These are phyloP conservation scores for Clarias pachynema DNA, from an alignment of 2,797 vertebrate genomes.

Conservation along the genomic window DNA sequence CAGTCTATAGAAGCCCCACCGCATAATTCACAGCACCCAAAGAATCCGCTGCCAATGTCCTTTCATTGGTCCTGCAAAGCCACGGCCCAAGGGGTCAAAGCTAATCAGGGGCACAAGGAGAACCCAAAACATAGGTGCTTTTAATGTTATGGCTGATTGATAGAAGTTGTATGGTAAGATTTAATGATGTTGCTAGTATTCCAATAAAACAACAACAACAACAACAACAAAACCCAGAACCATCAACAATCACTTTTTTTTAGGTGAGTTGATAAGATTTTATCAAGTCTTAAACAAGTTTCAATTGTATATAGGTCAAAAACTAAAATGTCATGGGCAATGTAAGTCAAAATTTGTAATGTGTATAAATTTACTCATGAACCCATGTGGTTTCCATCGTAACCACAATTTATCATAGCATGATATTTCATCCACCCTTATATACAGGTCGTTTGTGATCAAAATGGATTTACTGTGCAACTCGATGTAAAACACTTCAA, in stretches of 20 bases:
- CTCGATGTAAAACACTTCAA: conserved; percentile 78
- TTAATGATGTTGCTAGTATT: background rate
- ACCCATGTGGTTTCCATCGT: background rate
- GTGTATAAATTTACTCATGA: background rate
- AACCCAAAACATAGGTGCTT: no score
- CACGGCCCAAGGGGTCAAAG: no score
- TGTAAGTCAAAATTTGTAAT: background rate
- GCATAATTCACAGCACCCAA: no score
- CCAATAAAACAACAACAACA: background rate
- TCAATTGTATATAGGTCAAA: background rate
- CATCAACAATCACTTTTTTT: background rate
- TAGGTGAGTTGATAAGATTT: background rate
- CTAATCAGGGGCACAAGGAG: no score
- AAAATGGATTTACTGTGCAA: conserved; percentile 72
- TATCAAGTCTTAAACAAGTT: background rate
- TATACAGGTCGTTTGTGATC: conserved; percentile 73
- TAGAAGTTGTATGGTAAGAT: background rate
- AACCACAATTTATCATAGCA: background rate
- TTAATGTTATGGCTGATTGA: background rate
- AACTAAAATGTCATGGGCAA: background rate
- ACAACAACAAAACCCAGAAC: background rate
- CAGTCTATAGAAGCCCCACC: no score
- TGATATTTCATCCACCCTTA: conserved; percentile 19
- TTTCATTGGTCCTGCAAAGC: no score
- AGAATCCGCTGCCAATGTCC: no score